phyloP scores from a whole-genome alignment of 2,888 invertebrate genomes.

The Vannuccia rotundouncinata region DNA sequence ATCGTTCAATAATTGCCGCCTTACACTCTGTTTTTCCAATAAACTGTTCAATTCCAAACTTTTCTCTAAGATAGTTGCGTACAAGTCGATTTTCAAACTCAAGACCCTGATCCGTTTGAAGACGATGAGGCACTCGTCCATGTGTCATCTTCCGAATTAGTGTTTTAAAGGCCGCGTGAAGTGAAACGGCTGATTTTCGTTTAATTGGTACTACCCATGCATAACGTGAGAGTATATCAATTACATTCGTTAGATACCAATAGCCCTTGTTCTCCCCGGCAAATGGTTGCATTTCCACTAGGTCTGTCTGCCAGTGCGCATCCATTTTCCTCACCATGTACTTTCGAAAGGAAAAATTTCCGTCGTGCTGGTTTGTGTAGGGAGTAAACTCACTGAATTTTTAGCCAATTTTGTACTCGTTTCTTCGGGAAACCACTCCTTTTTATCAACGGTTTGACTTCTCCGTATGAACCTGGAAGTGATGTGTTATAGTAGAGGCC shows the following conservation, averaged over 20 bases:
- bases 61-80: neutral
- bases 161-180: too few relatives aligned
- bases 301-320: neutral
- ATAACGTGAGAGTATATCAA: neutral
- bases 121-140: neutral
- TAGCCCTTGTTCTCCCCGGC: neutral
- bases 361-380: neutral
- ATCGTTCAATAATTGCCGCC: neutral
- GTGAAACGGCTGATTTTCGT: too few relatives aligned
- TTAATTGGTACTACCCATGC: too few relatives aligned
- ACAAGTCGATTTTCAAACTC: constrained; percentile 1
- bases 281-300: neutral
- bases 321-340: neutral
- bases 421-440: neutral
- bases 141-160: neutral
- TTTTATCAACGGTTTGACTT: neutral
- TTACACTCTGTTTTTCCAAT: neutral
- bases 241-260: neutral
- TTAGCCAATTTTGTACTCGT: neutral
- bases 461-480: neutral
- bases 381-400: neutral
- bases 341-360: neutral
- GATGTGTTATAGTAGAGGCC: too few relatives aligned
- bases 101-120: too few relatives aligned
- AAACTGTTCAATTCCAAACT: constrained; percentile 19